Evolutionary conservation across 2,797 vertebrate genomes (phyloP).

Genomic region (Scyliorhinus canicula): DNA sequence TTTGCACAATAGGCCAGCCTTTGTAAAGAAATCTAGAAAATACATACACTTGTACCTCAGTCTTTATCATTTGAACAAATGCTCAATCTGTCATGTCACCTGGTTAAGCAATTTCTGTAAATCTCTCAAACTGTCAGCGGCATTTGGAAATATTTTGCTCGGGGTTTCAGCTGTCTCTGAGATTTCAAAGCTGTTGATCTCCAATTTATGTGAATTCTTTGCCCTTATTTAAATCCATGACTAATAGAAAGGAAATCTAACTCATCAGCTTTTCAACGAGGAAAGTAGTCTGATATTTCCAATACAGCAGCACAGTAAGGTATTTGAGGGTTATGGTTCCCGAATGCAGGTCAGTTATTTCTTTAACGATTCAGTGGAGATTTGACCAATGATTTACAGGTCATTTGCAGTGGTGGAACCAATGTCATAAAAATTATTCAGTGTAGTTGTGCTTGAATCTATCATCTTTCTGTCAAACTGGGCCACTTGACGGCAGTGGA

Average conservation of each 20-base stretch:
- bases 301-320: neutral
- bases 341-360: neutral
- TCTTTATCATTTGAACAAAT: neutral
- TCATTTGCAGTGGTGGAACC: neutral
- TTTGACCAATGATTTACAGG: neutral
- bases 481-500: neutral
- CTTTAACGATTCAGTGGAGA: neutral
- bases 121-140: constrained; percentile 3
- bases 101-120: constrained; percentile 21
- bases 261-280: neutral
- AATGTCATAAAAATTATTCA: constrained; percentile 17
- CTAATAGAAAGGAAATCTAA: constrained; percentile 4
- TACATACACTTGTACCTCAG: neutral
- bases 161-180: constrained; percentile 17
- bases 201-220: neutral
- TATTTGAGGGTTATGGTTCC: neutral
- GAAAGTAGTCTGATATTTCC: constrained; percentile 2
- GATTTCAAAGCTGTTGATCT: neutral
- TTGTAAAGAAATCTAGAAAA: neutral
- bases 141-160: neutral
- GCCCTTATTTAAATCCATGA: neutral
- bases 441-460: neutral
- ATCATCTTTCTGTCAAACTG: neutral
- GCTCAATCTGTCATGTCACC: constrained; percentile 1
- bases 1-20: neutral